Evolutionary conservation across 2,888 invertebrate species (phyloP).

Genomic region (Rhopalosiphum nymphaeae): DNA sequence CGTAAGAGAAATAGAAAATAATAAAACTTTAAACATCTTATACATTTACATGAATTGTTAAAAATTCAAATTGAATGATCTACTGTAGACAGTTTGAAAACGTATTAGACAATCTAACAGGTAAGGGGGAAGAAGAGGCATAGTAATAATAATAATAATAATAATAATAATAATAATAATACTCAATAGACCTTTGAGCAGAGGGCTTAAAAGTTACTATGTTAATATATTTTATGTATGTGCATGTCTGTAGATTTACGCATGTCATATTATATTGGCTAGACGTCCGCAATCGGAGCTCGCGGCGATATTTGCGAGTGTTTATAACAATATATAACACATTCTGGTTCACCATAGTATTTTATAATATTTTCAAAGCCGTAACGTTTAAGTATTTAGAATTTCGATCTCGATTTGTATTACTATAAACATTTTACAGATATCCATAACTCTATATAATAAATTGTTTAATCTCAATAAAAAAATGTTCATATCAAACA

Average conservation of each 20-base stretch:
- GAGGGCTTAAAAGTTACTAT: not conserved
- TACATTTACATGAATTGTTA: not conserved
- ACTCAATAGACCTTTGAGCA: not conserved
- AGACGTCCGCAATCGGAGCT: not conserved
- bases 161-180: no score
- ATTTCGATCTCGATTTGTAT: not conserved
- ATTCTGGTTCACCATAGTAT: not conserved
- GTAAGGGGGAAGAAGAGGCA: not conserved
- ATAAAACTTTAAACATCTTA: not conserved
- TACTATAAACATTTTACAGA: not conserved
- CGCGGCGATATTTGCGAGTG: not conserved
- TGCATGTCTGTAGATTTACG: not conserved
- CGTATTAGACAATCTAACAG: no score
- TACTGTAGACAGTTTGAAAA: not conserved
- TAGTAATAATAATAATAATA: no score
- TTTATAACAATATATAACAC: not conserved
- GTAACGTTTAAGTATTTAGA: not conserved
- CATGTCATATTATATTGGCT: not conserved
- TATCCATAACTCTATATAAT: not conserved
- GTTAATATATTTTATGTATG: slow-evolving; percentile 2
- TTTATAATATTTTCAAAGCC: not conserved
- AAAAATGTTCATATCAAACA: not conserved
- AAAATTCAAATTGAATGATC: not conserved
- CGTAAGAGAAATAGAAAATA: not conserved
- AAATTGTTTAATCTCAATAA: not conserved